phyloP scores from a whole-genome alignment of 2,797 vertebrate genomes.

The Pyrocephalus nanus region DNA sequence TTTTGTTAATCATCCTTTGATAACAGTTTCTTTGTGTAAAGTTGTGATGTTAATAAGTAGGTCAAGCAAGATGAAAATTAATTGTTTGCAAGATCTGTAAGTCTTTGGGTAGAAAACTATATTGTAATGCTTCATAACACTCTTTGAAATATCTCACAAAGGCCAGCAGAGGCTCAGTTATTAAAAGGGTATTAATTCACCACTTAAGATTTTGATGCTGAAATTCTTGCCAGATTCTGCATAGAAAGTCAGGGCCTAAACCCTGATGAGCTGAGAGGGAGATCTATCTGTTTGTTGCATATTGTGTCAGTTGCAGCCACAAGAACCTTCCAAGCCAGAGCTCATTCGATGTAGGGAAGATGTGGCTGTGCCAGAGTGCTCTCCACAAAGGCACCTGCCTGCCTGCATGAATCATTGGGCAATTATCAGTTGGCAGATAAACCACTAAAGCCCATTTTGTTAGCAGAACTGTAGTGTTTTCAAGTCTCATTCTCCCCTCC shows the following conservation, averaged over 20 bases:
- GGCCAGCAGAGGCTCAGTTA: neutral
- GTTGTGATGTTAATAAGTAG: neutral
- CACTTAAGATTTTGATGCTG: neutral
- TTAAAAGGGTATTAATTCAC: neutral
- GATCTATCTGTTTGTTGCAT: neutral
- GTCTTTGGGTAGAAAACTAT: neutral
- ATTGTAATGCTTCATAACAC: neutral
- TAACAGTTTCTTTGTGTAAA: neutral
- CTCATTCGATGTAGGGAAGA: neutral
- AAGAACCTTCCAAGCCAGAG: neutral
- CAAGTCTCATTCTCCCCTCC: neutral
- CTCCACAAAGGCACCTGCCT: neutral
- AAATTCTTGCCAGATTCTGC: neutral
- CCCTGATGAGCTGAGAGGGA: neutral
- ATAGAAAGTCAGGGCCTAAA: neutral
- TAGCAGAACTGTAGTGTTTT: neutral
- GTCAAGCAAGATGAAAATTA: neutral
- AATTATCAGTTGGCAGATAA: neutral
- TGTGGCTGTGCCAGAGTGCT: neutral
- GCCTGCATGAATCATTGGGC: neutral
- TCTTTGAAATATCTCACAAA: neutral
- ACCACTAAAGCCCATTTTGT: neutral
- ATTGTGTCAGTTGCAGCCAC: neutral
- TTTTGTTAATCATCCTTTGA: neutral
- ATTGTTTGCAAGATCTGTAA: neutral